These are phyloP conservation scores for Planiliza haematocheilus DNA, from an alignment of 2,113 vertebrate species.

Conservation along the genomic window DNA sequence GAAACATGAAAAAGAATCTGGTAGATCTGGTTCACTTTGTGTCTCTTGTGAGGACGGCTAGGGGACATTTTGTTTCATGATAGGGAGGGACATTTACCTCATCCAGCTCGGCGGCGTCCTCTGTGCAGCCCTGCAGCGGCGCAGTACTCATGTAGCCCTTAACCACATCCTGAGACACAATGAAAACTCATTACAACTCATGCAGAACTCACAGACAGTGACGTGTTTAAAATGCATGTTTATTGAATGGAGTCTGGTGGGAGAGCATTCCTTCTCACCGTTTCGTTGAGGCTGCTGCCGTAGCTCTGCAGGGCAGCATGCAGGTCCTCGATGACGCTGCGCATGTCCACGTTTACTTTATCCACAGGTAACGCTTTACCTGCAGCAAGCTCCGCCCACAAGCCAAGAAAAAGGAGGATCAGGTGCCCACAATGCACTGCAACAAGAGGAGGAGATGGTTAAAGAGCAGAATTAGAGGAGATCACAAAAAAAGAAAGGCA, in stretches of 20 bases:
- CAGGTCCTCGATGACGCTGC: slow-evolving; percentile 35
- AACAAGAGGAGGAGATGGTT: background rate
- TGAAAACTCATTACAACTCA: background rate
- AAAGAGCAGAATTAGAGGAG: background rate
- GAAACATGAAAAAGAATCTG: too few relatives aligned
- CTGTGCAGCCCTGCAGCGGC: fast-evolving
- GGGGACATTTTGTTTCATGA: too few relatives aligned
- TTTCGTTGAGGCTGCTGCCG: background rate
- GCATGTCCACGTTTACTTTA: background rate
- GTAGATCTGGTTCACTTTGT: too few relatives aligned
- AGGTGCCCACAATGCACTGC: slow-evolving; percentile 54
- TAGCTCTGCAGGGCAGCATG: slow-evolving; percentile 5
- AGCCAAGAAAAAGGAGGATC: background rate
- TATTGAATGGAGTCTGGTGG: background rate
- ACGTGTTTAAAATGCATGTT: background rate
- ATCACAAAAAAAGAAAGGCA: too few relatives aligned
- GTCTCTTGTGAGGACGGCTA: too few relatives aligned
- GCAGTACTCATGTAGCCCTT: background rate
- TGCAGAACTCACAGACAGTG: background rate
- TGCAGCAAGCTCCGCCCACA: slow-evolving; percentile 21
- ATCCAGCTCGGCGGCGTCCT: fast-evolving
- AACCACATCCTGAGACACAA: background rate
- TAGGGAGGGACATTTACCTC: slow-evolving; percentile 23
- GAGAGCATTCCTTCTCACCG: slow-evolving; percentile 18
- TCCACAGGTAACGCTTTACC: fast-evolving